Evolutionary conservation across 2,113 vertebrate genomes (phyloP).

Genomic region (Python bivittatus): DNA sequence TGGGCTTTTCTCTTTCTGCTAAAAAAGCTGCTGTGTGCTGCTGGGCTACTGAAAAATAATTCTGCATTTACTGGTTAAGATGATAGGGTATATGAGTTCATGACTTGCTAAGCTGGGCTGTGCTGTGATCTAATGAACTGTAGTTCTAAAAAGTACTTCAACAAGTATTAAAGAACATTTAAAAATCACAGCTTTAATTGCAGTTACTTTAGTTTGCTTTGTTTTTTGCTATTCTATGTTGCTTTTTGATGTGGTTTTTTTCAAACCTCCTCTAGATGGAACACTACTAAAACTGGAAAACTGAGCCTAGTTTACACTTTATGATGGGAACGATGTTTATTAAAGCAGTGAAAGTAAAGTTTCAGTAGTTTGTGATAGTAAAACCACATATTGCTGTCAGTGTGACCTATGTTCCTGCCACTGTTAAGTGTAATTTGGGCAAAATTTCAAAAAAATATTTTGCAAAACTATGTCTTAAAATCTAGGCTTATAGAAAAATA

Average conservation of each 20-base stretch:
- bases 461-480: neutral
- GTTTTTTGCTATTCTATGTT: neutral
- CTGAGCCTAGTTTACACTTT: neutral
- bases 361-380: neutral
- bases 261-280: neutral
- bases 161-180: neutral
- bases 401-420: neutral
- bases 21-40: neutral
- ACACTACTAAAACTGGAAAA: neutral
- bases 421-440: neutral
- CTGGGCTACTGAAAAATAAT: neutral
- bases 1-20: neutral
- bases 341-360: neutral
- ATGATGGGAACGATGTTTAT: neutral
- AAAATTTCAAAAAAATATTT: neutral
- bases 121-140: neutral
- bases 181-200: neutral
- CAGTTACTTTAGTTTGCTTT: neutral
- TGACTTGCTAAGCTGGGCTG: neutral
- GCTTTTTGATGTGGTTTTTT: neutral
- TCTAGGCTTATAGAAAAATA: neutral
- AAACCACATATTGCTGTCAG: neutral
- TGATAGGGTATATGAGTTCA: neutral
- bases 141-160: neutral
- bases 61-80: neutral